These are phyloP conservation scores for Heterohyrax brucei DNA, from an alignment of 2,797 vertebrate species.

Conservation along the genomic window DNA sequence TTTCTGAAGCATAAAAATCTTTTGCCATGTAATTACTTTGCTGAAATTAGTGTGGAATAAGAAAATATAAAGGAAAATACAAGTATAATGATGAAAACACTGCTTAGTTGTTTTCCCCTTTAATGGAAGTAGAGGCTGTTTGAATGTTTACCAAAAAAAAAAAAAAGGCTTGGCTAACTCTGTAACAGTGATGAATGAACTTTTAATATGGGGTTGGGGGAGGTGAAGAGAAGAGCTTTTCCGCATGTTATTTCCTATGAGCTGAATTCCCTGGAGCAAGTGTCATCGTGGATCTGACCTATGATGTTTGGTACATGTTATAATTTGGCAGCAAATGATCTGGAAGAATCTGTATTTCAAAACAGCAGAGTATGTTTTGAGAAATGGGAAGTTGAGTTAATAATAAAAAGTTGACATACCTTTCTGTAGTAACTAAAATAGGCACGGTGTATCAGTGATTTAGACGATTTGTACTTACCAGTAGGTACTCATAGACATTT, in stretches of 20 bases:
- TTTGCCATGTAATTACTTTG: slow-evolving; percentile 41
- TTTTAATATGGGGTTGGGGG: not conserved
- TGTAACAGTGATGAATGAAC: slow-evolving; percentile 3
- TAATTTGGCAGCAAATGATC: slow-evolving; percentile 47
- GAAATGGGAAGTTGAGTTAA: slow-evolving; percentile 51
- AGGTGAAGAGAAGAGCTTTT: not conserved
- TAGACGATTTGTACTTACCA: slow-evolving; percentile 1
- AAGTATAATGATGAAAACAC: slow-evolving; percentile 51
- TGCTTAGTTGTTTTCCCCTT: not conserved
- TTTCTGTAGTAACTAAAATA: slow-evolving; percentile 58
- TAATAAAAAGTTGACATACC: slow-evolving; percentile 33
- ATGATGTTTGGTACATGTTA: not conserved
- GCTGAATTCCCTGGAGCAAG: not conserved
- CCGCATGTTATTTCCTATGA: not conserved
- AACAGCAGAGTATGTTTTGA: slow-evolving; percentile 36
- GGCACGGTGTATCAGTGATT: not conserved
- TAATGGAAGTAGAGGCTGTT: slow-evolving; percentile 1
- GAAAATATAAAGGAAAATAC: slow-evolving; percentile 41
- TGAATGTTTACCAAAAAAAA: slow-evolving; percentile 19
- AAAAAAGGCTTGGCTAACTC: not conserved
- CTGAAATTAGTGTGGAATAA: slow-evolving; percentile 29
- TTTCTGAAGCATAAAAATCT: slow-evolving; percentile 60
- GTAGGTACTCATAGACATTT: not conserved
- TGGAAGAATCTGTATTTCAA: slow-evolving; percentile 24
- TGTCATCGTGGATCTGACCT: not conserved